phyloP scores from a whole-genome alignment of 2,113 vertebrate species.

The Gymnogyps californianus region DNA sequence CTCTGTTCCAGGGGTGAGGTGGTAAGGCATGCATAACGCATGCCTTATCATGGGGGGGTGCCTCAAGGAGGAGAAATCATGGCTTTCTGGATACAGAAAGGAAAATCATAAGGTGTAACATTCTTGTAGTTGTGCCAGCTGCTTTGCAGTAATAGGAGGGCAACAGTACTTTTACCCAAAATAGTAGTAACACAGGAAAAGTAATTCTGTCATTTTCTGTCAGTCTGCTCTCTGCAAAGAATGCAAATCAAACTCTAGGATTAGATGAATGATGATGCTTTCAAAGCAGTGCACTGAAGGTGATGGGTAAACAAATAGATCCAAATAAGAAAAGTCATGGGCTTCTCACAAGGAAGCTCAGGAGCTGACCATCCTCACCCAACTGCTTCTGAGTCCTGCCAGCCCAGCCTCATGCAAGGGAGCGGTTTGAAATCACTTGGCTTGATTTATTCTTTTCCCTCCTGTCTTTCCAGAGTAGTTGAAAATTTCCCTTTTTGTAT shows the following conservation, averaged over 20 bases:
- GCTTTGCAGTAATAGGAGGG: not conserved
- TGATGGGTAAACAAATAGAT: not conserved
- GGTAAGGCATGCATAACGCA: constrained; percentile 20
- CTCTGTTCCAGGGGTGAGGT: not conserved
- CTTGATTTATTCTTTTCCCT: not conserved
- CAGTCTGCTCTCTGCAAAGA: not conserved
- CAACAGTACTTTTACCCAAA: not conserved
- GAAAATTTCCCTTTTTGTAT: not conserved
- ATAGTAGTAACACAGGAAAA: not conserved
- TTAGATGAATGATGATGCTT: not conserved
- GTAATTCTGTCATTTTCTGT: not conserved
- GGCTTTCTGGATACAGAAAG: not conserved
- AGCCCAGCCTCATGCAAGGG: not conserved
- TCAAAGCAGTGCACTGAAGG: not conserved
- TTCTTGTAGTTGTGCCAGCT: not conserved
- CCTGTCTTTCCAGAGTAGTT: not conserved
- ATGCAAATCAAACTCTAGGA: not conserved
- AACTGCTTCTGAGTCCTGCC: not conserved
- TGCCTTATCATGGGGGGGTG: not conserved
- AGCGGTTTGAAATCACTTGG: not conserved
- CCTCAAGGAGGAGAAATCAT: not conserved
- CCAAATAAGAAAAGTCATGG: not conserved
- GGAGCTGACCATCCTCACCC: not conserved
- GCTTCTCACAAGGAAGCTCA: not conserved
- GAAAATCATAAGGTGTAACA: not conserved